These are phyloP conservation scores for Euschistus heros DNA, from an alignment of 1,140 invertebrate species.

Conservation along the genomic window DNA sequence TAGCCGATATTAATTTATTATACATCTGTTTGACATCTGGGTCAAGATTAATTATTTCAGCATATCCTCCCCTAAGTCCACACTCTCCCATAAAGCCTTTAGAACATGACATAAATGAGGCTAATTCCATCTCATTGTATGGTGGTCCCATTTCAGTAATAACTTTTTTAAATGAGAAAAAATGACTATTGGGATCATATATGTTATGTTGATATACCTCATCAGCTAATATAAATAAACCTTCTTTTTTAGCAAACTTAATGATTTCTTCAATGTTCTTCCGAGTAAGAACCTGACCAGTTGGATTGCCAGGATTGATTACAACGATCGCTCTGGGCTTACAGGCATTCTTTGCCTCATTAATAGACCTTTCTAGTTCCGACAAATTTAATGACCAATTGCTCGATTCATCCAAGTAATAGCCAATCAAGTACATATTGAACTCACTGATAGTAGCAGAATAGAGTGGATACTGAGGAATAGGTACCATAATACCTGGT, in stretches of 20 bases:
- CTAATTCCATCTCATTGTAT: slow-evolving; percentile 52
- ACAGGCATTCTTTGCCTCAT: slow-evolving; percentile 53
- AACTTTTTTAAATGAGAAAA: slow-evolving; percentile 91
- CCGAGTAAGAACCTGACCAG: slow-evolving; percentile 80
- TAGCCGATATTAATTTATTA: slow-evolving; percentile 58
- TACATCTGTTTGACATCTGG: slow-evolving; percentile 49
- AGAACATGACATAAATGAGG: slow-evolving; percentile 62
- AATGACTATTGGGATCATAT: slow-evolving; percentile 75
- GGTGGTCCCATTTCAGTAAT: slow-evolving; percentile 52
- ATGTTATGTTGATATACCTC: slow-evolving; percentile 94
- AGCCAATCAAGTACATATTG: slow-evolving; percentile 76
- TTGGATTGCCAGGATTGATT: slow-evolving; percentile 98
- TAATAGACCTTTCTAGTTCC: slow-evolving; percentile 71
- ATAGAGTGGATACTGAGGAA: slow-evolving; percentile 98
- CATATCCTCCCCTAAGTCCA: slow-evolving; percentile 58
- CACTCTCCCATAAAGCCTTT: slow-evolving; percentile 49
- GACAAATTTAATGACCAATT: slow-evolving; percentile 73
- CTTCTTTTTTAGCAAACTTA: slow-evolving; percentile 80
- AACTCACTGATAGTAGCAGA: slow-evolving; percentile 83
- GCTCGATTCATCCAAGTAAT: slow-evolving; percentile 83
- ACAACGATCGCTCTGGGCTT: slow-evolving; percentile 81
- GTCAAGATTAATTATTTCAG: slow-evolving; percentile 57
- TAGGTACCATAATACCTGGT: slow-evolving; percentile 87
- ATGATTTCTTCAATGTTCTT: slow-evolving; percentile 89
- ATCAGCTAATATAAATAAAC: slow-evolving; percentile 85